These are phyloP conservation scores for Ceryle rudis DNA, from an alignment of 2,797 vertebrate species.

Conservation along the genomic window DNA sequence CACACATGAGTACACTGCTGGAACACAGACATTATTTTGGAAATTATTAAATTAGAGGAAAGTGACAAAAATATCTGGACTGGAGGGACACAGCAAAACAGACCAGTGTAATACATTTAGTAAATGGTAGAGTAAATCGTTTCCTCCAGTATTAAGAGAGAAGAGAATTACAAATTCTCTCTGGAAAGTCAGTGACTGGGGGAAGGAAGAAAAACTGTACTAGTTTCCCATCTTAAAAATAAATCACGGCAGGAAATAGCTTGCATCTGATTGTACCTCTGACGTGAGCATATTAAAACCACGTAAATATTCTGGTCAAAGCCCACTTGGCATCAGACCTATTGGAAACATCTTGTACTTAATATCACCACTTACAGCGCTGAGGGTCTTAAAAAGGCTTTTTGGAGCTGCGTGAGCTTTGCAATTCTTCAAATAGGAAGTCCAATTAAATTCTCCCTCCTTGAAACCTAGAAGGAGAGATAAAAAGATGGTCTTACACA, in stretches of 20 bases:
- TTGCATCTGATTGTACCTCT: conserved; percentile 22
- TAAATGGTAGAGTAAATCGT: conserved; percentile 47
- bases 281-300: not conserved
- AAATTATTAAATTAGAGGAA: conserved; percentile 48
- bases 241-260: conserved; percentile 29
- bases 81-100: conserved; percentile 20
- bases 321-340: not conserved
- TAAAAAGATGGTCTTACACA: conserved; percentile 7
- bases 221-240: conserved; percentile 9
- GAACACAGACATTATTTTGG: conserved; percentile 45
- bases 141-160: not conserved
- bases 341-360: not conserved
- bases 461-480: conserved; percentile 82
- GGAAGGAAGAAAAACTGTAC: conserved; percentile 28
- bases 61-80: conserved; percentile 38
- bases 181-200: not conserved
- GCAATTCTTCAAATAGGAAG: conserved; percentile 84
- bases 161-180: conserved; percentile 33
- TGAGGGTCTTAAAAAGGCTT: conserved; percentile 84
- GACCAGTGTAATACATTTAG: conserved; percentile 28
- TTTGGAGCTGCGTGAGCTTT: conserved; percentile 86
- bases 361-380: conserved; percentile 73
- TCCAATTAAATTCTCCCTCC: conserved; percentile 89
- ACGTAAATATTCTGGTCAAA: not conserved
- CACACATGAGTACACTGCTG: not conserved